These are phyloP conservation scores for Girardinus metallicus DNA, from an alignment of 2,797 vertebrate species.

Conservation along the genomic window DNA sequence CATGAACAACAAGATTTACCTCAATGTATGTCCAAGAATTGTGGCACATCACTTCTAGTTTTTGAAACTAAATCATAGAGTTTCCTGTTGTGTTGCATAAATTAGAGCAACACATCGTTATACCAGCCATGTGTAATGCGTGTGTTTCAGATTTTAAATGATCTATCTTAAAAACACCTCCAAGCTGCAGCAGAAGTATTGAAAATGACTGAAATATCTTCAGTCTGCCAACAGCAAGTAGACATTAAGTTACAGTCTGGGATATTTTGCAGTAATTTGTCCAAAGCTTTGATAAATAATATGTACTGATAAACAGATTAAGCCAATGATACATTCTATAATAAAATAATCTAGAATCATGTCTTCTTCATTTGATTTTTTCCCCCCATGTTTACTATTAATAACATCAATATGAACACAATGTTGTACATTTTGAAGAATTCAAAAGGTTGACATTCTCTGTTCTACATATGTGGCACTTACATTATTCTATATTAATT, in stretches of 20 bases:
- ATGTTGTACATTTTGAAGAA: not conserved
- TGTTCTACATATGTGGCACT: not conserved
- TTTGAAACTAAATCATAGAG: not conserved
- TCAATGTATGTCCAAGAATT: not conserved
- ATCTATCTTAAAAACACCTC: not conserved
- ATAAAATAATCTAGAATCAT: not conserved
- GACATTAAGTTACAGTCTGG: not conserved
- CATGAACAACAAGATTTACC: not conserved
- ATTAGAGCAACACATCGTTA: no score
- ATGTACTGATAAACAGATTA: not conserved
- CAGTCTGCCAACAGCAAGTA: not conserved
- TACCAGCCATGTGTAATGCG: not conserved
- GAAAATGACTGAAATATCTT: not conserved
- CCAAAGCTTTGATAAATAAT: not conserved
- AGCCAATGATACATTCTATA: not conserved
- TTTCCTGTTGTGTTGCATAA: not conserved
- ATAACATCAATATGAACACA: not conserved
- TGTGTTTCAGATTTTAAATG: not conserved
- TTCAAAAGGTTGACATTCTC: not conserved
- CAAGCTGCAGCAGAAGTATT: not conserved
- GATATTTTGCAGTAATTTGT: not conserved
- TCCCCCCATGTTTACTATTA: not conserved
- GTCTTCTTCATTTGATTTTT: not conserved
- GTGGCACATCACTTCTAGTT: not conserved
- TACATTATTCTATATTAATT: not conserved